Evolutionary conservation across 2,888 invertebrate species (phyloP).

Genomic region (Euzetes globulus): DNA sequence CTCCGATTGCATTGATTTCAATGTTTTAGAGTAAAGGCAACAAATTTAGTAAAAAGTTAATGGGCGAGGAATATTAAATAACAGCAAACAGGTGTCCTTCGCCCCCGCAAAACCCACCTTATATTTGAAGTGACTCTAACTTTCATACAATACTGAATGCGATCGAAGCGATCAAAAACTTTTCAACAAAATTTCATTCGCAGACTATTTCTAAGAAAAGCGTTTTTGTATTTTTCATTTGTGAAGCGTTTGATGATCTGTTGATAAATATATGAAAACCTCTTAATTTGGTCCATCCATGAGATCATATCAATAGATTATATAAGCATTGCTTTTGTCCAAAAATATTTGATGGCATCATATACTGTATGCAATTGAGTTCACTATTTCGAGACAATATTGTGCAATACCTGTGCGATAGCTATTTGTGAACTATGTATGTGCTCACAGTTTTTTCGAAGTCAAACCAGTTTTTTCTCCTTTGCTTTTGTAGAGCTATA

Average conservation of each 20-base stretch:
- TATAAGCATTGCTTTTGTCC: not conserved
- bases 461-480: slow-evolving; percentile 28
- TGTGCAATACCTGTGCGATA: slow-evolving; percentile 18
- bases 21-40: not conserved
- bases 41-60: not conserved
- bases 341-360: slow-evolving; percentile 18
- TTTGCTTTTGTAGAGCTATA: slow-evolving; percentile 7
- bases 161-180: not conserved
- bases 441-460: not conserved
- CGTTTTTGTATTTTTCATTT: not conserved
- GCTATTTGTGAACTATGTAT: slow-evolving; percentile 13
- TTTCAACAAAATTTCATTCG: not conserved
- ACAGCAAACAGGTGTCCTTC: slow-evolving; percentile 23
- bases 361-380: not conserved
- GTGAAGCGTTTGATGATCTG: not conserved
- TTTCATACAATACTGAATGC: not conserved
- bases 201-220: not conserved
- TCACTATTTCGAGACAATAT: slow-evolving; percentile 22
- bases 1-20: not conserved
- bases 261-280: not conserved
- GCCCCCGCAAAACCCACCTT: slow-evolving; percentile 17
- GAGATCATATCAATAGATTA: not conserved
- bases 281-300: slow-evolving; percentile 22
- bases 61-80: slow-evolving; percentile 24
- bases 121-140: slow-evolving; percentile 4